These are phyloP conservation scores for Lophotis ruficrista DNA, from an alignment of 2,113 vertebrate species.

Conservation along the genomic window DNA sequence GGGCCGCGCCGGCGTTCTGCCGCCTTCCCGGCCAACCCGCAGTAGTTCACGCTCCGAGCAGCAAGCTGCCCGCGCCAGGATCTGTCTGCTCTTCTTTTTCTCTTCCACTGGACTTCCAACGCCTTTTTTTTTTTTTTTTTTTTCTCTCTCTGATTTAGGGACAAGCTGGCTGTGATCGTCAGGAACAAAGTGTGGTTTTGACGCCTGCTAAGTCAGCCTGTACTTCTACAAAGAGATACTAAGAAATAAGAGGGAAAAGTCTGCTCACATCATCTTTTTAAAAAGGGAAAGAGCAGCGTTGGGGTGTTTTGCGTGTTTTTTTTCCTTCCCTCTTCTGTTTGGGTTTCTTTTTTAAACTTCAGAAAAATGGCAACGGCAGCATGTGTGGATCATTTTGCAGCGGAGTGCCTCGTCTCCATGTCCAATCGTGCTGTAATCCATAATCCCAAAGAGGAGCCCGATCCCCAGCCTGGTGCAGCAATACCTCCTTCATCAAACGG, in stretches of 20 bases:
- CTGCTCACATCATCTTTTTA: background rate
- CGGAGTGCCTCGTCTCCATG: constrained; percentile 99
- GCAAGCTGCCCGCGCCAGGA: constrained; percentile 33
- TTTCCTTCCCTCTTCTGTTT: background rate
- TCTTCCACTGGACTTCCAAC: background rate
- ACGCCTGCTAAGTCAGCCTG: constrained; percentile 50
- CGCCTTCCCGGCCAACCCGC: background rate
- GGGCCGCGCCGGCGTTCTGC: background rate
- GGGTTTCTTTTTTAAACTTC: constrained; percentile 45
- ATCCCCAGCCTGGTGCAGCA: constrained; percentile 78
- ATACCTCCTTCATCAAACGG: constrained; percentile 68
- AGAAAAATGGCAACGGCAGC: constrained; percentile 82
- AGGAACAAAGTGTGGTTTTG: constrained; percentile 51
- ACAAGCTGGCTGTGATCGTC: constrained; percentile 60
- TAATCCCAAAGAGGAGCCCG: constrained; percentile 77
- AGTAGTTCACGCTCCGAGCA: background rate
- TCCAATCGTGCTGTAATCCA: constrained; percentile 91
- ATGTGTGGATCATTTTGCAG: constrained; percentile 93
- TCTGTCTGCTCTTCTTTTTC: background rate
- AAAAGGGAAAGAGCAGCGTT: background rate
- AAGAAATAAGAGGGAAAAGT: background rate
- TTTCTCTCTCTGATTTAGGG: background rate
- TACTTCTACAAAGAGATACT: constrained; percentile 35
- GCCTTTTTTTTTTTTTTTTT: background rate
- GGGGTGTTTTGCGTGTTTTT: background rate